A percentile compares a stretch with the other conserved stretches of the same genome.
phyloP scores from a whole-genome alignment of 2,113 vertebrate species.

The Catharus bicknelli region DNA sequence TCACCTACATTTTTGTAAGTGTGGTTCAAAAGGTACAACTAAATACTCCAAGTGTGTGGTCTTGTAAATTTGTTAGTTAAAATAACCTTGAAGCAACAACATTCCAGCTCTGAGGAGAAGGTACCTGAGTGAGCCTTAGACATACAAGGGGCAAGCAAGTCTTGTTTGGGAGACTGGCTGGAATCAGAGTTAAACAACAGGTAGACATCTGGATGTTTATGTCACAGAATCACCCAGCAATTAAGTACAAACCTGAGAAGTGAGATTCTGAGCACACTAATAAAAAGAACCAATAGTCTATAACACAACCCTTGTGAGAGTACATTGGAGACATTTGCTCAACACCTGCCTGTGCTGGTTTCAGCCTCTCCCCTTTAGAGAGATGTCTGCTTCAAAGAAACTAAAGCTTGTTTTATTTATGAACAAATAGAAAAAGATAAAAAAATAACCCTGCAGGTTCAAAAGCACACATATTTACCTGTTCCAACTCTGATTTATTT shows the following conservation, averaged over 20 bases:
- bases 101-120: not conserved
- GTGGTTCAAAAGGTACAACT: not conserved
- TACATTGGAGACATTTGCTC: not conserved
- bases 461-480: not conserved
- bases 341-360: not conserved
- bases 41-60: not conserved
- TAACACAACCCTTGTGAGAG: not conserved
- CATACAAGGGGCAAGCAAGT: not conserved
- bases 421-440: not conserved
- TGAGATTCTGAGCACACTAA: not conserved
- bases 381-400: not conserved
- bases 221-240: not conserved
- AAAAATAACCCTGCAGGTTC: not conserved
- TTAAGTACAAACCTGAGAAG: constrained; percentile 1
- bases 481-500: not conserved
- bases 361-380: not conserved
- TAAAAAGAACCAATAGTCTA: not conserved
- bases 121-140: not conserved
- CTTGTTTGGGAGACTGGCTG: not conserved
- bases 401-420: not conserved
- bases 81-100: not conserved
- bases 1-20: not conserved
- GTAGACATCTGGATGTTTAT: not conserved
- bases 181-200: constrained; percentile 23
- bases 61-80: not conserved